Evolutionary conservation across 2,888 invertebrate genomes (phyloP).

Genomic region (Andrena haemorrhoa): DNA sequence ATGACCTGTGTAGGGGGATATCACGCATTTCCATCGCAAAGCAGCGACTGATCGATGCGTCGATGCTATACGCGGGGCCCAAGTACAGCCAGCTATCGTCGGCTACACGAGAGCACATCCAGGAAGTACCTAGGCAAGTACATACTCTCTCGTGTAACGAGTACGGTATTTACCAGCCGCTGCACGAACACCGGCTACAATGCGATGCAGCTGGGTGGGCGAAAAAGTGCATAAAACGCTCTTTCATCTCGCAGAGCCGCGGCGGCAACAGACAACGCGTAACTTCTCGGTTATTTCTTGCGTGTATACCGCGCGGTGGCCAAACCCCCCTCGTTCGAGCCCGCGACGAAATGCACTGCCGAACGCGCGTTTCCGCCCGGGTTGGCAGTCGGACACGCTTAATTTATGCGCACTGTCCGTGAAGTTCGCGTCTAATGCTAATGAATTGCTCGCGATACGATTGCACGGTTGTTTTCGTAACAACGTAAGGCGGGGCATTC

Average conservation of each 20-base stretch:
- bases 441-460: slow-evolving; percentile 45
- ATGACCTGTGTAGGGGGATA: not conserved
- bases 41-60: slow-evolving; percentile 36
- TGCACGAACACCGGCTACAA: not conserved
- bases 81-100: slow-evolving; percentile 14
- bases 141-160: slow-evolving; percentile 33
- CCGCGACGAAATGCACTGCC: slow-evolving; percentile 37
- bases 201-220: slow-evolving; percentile 2
- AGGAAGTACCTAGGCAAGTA: slow-evolving; percentile 18
- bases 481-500: slow-evolving; percentile 38
- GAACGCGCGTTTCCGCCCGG: not conserved
- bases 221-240: slow-evolving; percentile 36
- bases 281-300: slow-evolving; percentile 37
- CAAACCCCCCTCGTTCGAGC: slow-evolving; percentile 12
- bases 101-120: slow-evolving; percentile 8
- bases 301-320: not conserved
- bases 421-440: slow-evolving; percentile 52
- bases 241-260: slow-evolving; percentile 22
- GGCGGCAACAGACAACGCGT: slow-evolving; percentile 10
- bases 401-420: slow-evolving; percentile 55
- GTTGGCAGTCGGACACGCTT: slow-evolving; percentile 19
- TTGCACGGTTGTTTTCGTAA: slow-evolving; percentile 20
- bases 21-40: slow-evolving; percentile 25
- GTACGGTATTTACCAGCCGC: slow-evolving; percentile 18
- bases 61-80: slow-evolving; percentile 17